Percentiles rank a stretch among this genome's conserved stretches.
Evolutionary conservation across 2,113 vertebrate species (phyloP).

Genomic region (Paradoxurus hermaphroditus): DNA sequence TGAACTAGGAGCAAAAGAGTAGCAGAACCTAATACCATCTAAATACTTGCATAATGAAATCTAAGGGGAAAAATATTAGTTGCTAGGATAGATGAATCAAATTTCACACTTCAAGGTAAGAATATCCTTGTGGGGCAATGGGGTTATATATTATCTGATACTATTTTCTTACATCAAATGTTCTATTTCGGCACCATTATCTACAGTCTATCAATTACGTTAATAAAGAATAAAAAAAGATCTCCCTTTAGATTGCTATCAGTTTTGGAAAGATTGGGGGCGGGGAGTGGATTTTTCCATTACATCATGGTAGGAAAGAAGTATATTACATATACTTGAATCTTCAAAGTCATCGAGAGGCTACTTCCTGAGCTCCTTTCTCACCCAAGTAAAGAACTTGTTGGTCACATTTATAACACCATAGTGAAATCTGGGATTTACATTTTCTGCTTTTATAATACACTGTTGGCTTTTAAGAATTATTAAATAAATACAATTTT

Average conservation of each 20-base stretch:
- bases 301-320: neutral
- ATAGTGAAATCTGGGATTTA: neutral
- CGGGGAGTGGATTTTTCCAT: neutral
- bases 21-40: neutral
- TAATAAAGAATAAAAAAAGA: neutral
- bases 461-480: neutral
- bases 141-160: neutral
- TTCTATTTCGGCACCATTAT: neutral
- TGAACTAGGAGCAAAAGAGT: neutral
- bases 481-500: neutral
- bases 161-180: neutral
- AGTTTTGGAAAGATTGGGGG: neutral
- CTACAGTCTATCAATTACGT: neutral
- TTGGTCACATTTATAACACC: neutral
- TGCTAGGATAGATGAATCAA: neutral
- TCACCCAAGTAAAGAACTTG: neutral
- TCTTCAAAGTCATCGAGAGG: neutral
- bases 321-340: rapidly evolving
- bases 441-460: neutral
- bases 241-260: neutral
- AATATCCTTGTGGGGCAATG: neutral
- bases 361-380: neutral
- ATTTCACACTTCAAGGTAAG: neutral
- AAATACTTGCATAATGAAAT: neutral
- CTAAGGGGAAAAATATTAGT: neutral